Evolutionary conservation across 53 echinoderm and acorn worm species (phyloP).

Genomic region (Echinometra lucunter): DNA sequence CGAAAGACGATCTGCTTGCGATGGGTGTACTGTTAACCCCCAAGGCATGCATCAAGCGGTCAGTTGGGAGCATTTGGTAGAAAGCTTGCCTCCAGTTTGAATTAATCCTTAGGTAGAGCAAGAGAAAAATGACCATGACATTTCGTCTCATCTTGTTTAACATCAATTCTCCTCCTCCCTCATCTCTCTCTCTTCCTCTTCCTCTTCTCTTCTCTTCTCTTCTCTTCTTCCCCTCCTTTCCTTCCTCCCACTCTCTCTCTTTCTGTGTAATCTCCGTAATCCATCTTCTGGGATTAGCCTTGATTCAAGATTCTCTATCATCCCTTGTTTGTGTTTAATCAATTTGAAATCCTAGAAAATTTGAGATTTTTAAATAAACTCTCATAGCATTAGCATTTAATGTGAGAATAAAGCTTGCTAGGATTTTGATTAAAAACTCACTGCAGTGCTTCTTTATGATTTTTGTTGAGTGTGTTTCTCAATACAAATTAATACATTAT

Average conservation of each 20-base stretch:
- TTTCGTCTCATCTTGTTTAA: conserved; percentile 16
- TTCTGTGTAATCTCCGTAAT: not conserved
- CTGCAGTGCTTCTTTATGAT: too few species aligned
- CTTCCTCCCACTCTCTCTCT: not conserved
- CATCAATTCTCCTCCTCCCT: not conserved
- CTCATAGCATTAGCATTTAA: not conserved
- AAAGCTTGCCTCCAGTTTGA: conserved; percentile 11
- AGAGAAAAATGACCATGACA: conserved; percentile 48
- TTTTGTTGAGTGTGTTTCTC: too few species aligned
- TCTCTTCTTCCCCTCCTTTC: not conserved
- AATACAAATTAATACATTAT: too few species aligned
- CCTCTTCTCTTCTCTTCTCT: not conserved
- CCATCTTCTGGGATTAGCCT: not conserved
- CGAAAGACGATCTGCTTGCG: not conserved
- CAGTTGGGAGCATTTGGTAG: conserved; percentile 13
- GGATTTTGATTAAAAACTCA: too few species aligned
- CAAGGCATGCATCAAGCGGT: not conserved
- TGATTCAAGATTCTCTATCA: not conserved
- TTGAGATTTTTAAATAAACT: too few species aligned
- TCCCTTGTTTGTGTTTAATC: not conserved
- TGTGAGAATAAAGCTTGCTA: too few species aligned
- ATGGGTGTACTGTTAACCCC: not conserved
- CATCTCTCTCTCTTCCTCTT: not conserved
- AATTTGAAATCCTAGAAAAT: not conserved
- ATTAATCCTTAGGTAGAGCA: conserved; percentile 34